Base-by-base conservation (phyloP, 2,888 invertebrate species). In the Parnassius mnemosyne region DNA sequence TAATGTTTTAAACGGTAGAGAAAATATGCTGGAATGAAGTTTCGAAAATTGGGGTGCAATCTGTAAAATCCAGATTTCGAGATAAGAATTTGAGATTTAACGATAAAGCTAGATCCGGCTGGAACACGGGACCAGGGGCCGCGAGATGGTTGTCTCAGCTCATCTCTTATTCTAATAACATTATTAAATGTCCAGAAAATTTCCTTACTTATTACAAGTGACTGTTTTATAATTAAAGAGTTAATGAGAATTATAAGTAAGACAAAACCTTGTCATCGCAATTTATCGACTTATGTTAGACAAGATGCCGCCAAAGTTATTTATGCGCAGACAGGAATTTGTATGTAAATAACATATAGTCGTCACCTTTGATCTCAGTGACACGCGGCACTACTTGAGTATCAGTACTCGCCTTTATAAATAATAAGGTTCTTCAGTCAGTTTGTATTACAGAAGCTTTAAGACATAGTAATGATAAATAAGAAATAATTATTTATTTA, bases 311-410 rank as follows among this genome's bases (percentile, higher is more conserved):
- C 57, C 9, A 1, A 34, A 13, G 50, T 65, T 69, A 65, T 70
- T 73, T 74, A 76, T 76, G 76, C 76, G 66, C 61, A 63, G 69
- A 71, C 76, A 76, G 73, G 75, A 60, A 44, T 60, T 57, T 57
- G 62, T 69, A 75, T 74, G 73, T 64, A 69, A 75, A 72, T 71
- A 55, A 49, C 44, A 43, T 44, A 16, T 42, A 42, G 60, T 51
- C 25, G 57, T 58, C 60, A 53, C 64, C 76, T 75, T 76, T 76
- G 85, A 84, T 84, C 79, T 79, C 60, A 58, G 63, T 61, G 77
- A 73, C 78, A 78, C 74, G 77, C 72, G 68, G 57, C 67, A 16
- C 51, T 53, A 47, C 65, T 67, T 54, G 50, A 61, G 61, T 62
- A 43, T 63, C 63, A 63, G 64, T 46, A 49, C 64, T 65, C 43